Percentiles rank a stretch among this genome's conserved stretches.
phyloP scores from a whole-genome alignment of 2,797 vertebrate species.

The Cirrhinus mrigala region DNA sequence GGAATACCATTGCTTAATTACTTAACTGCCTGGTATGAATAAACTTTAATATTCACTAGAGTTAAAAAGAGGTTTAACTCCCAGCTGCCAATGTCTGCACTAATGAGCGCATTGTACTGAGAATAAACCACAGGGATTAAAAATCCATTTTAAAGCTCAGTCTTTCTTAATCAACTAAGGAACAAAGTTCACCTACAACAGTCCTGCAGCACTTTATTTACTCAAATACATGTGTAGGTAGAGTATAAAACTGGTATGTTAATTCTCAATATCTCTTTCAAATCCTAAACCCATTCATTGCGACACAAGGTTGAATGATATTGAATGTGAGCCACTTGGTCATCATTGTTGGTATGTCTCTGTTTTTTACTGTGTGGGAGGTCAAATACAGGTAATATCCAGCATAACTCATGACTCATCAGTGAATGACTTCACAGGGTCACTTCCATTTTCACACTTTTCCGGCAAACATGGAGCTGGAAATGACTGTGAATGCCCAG shows the following conservation, averaged over 20 bases:
- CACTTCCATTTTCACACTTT: neutral
- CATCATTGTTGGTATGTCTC: neutral
- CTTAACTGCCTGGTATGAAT: slow-evolving; percentile 1
- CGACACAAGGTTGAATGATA: neutral
- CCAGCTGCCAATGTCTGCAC: neutral
- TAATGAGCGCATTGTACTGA: slow-evolving; percentile 15
- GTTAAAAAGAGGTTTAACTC: neutral
- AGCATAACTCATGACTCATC: neutral
- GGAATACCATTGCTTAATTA: neutral
- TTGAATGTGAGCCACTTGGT: neutral
- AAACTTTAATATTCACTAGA: neutral
- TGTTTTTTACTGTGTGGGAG: neutral
- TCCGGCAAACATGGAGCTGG: neutral
- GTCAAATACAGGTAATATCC: slow-evolving; percentile 19
- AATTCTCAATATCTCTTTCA: neutral
- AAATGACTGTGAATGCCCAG: slow-evolving; percentile 21
- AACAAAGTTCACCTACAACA: slow-evolving; percentile 25
- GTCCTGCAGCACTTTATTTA: neutral
- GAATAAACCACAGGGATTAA: slow-evolving; percentile 29
- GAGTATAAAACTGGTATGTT: neutral
- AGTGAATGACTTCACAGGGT: slow-evolving; percentile 8
- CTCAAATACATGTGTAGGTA: neutral
- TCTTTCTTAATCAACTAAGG: slow-evolving; percentile 1
- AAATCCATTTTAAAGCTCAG: slow-evolving; percentile 18
- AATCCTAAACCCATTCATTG: neutral